A percentile compares a stretch with the other conserved stretches of the same genome.
phyloP scores from a whole-genome alignment of 2,888 invertebrate species.

The Mactromeris polynyma region DNA sequence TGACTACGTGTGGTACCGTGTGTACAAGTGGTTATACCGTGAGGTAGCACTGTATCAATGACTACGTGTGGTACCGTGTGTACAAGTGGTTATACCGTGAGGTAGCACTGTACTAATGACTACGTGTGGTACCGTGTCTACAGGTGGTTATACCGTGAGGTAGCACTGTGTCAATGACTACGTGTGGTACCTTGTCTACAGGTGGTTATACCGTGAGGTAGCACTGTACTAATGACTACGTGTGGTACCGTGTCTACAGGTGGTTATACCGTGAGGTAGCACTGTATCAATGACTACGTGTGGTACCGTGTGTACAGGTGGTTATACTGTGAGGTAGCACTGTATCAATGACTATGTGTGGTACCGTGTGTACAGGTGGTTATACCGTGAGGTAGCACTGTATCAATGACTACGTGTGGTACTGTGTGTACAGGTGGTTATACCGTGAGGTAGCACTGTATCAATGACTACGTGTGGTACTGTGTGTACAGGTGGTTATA shows the following conservation, averaged over 20 bases:
- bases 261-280: not conserved
- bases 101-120: not conserved
- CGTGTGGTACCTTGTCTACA: not conserved
- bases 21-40: not conserved
- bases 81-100: not conserved
- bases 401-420: not conserved
- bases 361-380: not conserved
- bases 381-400: not conserved
- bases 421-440: not conserved
- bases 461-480: not conserved
- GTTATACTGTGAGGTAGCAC: not conserved
- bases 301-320: not conserved
- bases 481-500: not conserved
- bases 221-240: not conserved
- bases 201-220: not conserved
- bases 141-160: too few relatives aligned
- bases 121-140: not conserved
- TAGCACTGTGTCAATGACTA: not conserved
- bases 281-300: not conserved
- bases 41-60: not conserved
- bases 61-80: not conserved
- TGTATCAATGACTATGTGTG: not conserved
- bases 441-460: not conserved
- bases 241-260: not conserved
- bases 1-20: not conserved